Evolutionary conservation across 2,797 vertebrate genomes (phyloP), one percentile per base, ranked within the genome.

Genomic region (Cercopithecus diana): DNA sequence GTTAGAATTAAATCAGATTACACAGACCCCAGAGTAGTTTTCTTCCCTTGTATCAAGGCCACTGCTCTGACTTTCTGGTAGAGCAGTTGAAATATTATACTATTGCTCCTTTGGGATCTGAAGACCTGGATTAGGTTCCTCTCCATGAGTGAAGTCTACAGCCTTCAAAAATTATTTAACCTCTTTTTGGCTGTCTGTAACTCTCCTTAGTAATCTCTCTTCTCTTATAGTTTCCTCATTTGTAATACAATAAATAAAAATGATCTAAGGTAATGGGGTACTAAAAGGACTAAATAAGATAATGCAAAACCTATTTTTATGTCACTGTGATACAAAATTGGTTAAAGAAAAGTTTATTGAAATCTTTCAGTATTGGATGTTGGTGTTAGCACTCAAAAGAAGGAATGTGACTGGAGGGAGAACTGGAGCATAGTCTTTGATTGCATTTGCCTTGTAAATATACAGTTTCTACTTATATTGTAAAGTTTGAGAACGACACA

Each of bases 221-320:
- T 89, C 30, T 67, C 30, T 88, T 57, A 43, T 0, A 39, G 12
- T 88, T 86, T 79, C 24, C 9, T 96, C 17, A 13, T 57, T 12
- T 88, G 33, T 57, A 67, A 88, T 73, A 91, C 36, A 17, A 90
- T 33, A 39, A 30, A 87, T 85, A 41, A 72, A 90, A 50, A 17
- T n/a, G 28, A 36, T 33, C 2, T 33, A 43, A 89, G 7, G 67
- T 3, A 28, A 3, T 48, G 45, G 4, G 28, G 84, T 57, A 3
- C 4, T 50, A 61, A 80, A 8, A 81, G 2, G 3, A 24, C 28
- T 90, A n/a, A 72, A 45, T 30, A 8, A 43, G 5, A 24, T 61
- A 73, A 39, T 70, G 9, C 1, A 55, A 70, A 82, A 43, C 43
- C 61, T 52, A 43, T 57, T 64, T 80, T 52, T 41, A 24, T 26